Evolutionary conservation across 1,140 invertebrate genomes (phyloP), one percentile per base, ranked within the genome.

Genomic region (Neoseiulus cucumeris): DNA sequence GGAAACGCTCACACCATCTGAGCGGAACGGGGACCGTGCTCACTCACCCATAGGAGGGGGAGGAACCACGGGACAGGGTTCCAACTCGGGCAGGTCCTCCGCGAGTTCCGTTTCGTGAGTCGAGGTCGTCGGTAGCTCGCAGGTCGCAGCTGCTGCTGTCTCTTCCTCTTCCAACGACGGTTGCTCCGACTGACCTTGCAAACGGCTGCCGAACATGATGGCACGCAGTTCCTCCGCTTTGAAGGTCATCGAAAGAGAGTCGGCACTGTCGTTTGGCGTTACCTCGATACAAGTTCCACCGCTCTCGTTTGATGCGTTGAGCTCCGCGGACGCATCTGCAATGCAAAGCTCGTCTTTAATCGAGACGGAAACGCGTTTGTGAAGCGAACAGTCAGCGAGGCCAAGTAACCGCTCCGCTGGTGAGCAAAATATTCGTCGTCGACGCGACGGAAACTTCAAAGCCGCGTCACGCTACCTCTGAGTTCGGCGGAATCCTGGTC

Each of bases 211-310:
- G 51, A 29, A 59, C 51, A 59, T 59, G 51, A 59, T 59, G 22
- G 51, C 51, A 33, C 14, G 22, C 33, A 59, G 25, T 9, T 59
- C 51, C 51, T 59, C 51, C 4, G 51, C 14, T 9, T 25, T 59
- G 51, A 59, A 59, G 25, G 51, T 59, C 51, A 59, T 59, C 51
- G 51, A 59, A 59, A 59, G 51, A 5, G 51, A 59, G 9, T 59
- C 51, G 14, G 51, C 51, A 59, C 51, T 59, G 51, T 59, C 51
- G 51, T 59, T 59, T 59, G 51, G 51, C 51, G 51, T 59, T 5
- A 59, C 51, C 22, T 59, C 51, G 51, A 59, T 59, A 25, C 51
- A 59, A 33, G 51, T 25, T 59, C 51, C 51, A 33, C 51, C 51
- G 22, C 51, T 59, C 25, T 59, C 51, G 51, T 59, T 59, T 2